Evolutionary conservation across 1,140 invertebrate genomes (phyloP), one percentile per base, ranked within the genome.

Genomic region (Tetramorium simillimum): DNA sequence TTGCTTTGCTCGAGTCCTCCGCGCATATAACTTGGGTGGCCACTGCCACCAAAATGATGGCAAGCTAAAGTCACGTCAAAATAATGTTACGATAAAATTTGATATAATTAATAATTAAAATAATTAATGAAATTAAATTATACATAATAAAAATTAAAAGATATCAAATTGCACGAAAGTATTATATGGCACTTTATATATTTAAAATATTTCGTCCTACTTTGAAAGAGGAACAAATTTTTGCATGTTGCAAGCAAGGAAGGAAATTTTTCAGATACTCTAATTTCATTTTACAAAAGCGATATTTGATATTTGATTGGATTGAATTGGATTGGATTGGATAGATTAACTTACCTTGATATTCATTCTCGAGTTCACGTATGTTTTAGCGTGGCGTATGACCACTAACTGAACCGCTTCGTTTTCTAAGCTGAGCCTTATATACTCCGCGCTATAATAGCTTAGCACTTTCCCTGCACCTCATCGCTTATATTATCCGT

Each of bases 401-500:
- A 95, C 93, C 94, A 95, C 94, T 92, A 92, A 95, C 94, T 95
- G 94, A 94, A 95, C 93, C 94, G 90, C 92, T 92, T 90, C 91
- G 92, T 94, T 94, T 94, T 94, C 94, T 94, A 94, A 89, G 69
- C 90, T 86, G 90, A 91, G 93, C 90, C 92, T 95, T 95, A 94
- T 95, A 95, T 95, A 95, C 92, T 87, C 90, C 86, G 87, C 92
- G 91, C 90, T 91, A 94, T 94, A 95, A 94, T 95, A 91, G 91
- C 93, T 92, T 92, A 70, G 92, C 94, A 95, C 94, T 95, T 95
- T 95, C 94, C 94, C 94, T 93, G 92, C 89, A 91, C 90, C 92
- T 93, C 92, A 92, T 93, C 92, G 92, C 90, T 92, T 90, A 88
- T 89, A 92, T 92, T 92, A 92, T 82, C 87, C 86, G 88, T 72